Conservation (phyloP, 1,140 invertebrate genomes). For the Pollicipes pollicipes region DNA sequence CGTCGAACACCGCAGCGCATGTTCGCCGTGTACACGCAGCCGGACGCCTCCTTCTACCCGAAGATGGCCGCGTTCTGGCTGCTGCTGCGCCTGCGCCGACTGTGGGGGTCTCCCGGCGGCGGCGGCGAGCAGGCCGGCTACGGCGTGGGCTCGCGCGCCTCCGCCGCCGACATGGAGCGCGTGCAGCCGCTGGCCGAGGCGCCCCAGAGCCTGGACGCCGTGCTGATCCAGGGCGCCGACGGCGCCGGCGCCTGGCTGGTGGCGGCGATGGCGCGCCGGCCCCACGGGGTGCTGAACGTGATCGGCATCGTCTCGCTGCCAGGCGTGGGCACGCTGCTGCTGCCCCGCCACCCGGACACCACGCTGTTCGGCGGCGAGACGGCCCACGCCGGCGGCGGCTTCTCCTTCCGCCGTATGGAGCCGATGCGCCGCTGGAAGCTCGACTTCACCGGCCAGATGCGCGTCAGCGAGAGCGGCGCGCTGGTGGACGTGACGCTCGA, state of each 20-base stretch:
- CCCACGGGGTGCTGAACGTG: constrained; percentile 5
- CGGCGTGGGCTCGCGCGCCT: constrained; percentile 23
- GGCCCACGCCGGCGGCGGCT: constrained; percentile 1
- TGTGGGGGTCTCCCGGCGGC: no score
- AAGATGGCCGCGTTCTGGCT: no score
- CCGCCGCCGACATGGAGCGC: constrained; percentile 24
- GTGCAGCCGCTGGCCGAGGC: constrained; percentile 18
- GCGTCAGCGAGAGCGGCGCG: not conserved
- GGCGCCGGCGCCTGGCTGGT: no score
- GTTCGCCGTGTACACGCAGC: no score
- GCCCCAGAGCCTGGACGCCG: constrained; percentile 12
- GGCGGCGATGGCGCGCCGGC: constrained; percentile 11
- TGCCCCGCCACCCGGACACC: constrained; percentile 6
- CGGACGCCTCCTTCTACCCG: no score
- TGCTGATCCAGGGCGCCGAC: constrained; percentile 10
- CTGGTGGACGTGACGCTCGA: constrained; percentile 5
- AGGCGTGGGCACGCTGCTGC: not conserved
- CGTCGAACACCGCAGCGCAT: no score
- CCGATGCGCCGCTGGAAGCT: constrained; percentile 7
- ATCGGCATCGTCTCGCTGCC: constrained; percentile 10
- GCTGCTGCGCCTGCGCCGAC: no score
- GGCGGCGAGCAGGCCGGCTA: constrained; percentile 22
- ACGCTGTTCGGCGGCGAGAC: constrained; percentile 5
- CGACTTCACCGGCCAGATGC: not conserved
- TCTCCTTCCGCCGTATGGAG: no score